A percentile compares a stretch with the other conserved stretches of the same genome.
Evolutionary conservation across 2,113 vertebrate species (phyloP).

Genomic region (Solenodon paradoxus): DNA sequence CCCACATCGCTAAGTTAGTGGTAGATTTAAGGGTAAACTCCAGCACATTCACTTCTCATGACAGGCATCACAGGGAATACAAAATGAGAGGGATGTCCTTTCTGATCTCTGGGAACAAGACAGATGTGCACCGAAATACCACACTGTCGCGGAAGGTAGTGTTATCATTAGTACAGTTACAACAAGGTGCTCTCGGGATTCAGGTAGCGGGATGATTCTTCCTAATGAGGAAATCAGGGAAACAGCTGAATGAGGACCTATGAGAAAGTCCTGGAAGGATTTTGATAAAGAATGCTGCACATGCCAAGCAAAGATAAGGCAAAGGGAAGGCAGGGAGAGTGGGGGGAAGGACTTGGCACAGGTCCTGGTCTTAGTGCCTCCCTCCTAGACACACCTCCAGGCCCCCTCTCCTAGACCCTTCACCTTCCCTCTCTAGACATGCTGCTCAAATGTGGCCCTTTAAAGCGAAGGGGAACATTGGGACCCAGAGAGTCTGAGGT

Average conservation of each 20-base stretch:
- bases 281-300: not conserved
- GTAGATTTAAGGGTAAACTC: not conserved
- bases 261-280: not conserved
- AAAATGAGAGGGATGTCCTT: not conserved
- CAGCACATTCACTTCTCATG: not conserved
- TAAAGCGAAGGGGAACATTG: not conserved
- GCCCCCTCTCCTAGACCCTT: not conserved
- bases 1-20: too few species aligned
- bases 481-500: not conserved
- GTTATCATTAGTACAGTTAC: not conserved
- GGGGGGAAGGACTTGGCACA: not conserved
- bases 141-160: not conserved
- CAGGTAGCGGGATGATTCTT: not conserved
- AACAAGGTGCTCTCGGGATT: not conserved
- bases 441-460: not conserved
- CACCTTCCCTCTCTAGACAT: not conserved
- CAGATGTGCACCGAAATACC: not conserved
- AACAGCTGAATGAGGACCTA: not conserved
- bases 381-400: not conserved
- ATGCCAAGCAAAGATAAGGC: not conserved
- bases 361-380: not conserved
- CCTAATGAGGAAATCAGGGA: not conserved
- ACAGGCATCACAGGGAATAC: not conserved
- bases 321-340: not conserved
- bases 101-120: not conserved